Evolutionary conservation across 2,113 vertebrate species (phyloP), one percentile per base, ranked within the genome.

Genomic region (Muscicapa adusta): DNA sequence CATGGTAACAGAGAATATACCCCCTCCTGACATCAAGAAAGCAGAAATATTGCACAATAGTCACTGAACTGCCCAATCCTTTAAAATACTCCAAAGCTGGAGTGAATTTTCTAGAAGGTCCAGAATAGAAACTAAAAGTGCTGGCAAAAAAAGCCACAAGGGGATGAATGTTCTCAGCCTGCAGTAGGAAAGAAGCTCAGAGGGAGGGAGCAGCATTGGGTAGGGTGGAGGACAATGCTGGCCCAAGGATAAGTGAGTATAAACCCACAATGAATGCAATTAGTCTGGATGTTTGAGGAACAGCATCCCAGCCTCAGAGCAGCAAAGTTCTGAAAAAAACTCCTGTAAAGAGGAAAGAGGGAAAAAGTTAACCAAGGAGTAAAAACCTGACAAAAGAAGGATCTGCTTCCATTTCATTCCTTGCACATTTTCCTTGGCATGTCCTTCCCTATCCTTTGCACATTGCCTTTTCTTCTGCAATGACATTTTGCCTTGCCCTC

Each of bases 181-280:
- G 20, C 1, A 2, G 40, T 50, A 38, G 33, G 29, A 20, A 33
- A 47, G 47, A 81, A 84, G 60, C 80, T 87, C 31, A 33, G 48
- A 85, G 75, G 34, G 45, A 85, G 81, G 31, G 38, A 90, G 67
- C 58, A 88, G 26, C 3, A 1, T 50, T 58, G 75, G 34, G 29
- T 42, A 73, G 67, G 54, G 16, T 22, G 67, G 72, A 88, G 72
- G 75, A 95, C 88, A 96, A 60, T 80, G 90, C 75, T 96, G 88
- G 72, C 88, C 88, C 60, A 80, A 57, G 42, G 82, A 92, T 81
- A 94, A 91, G 7, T 53, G 82, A 93, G 56, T 45, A 73, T 19
- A 88, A 92, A 83, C 9, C 17, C 2, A 0, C 47, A 56, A 83
- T 8, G 2, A 92, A 80, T 29, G 33, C 50, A 80, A n/a, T 62